phyloP scores from a whole-genome alignment of 2,888 invertebrate species.

The Tachina fera region DNA sequence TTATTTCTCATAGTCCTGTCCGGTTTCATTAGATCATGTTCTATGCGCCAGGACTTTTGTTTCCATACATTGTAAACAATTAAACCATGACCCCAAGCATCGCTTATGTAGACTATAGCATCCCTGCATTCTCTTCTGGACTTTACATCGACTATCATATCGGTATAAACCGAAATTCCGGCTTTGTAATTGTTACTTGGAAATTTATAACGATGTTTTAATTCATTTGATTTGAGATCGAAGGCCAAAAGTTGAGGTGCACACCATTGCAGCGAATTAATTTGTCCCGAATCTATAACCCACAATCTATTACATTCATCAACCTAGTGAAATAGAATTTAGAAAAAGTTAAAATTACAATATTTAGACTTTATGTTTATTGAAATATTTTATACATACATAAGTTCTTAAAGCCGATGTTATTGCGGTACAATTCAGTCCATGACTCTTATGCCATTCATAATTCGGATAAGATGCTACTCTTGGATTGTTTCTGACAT shows the following conservation, averaged over 20 bases:
- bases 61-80: conserved; percentile 85
- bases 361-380: background rate
- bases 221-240: conserved; percentile 86
- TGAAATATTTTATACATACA: conserved; percentile 83
- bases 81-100: conserved; percentile 85
- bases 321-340: conserved; percentile 82
- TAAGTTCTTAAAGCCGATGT: conserved; percentile 90
- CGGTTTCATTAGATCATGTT: conserved; percentile 85
- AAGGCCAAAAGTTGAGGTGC: conserved; percentile 90
- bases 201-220: conserved; percentile 80
- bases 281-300: conserved; percentile 86
- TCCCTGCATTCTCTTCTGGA: conserved; percentile 83
- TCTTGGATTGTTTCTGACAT: conserved; percentile 78
- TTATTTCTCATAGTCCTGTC: conserved; percentile 77
- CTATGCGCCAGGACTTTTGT: conserved; percentile 85
- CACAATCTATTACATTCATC: conserved; percentile 87
- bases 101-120: conserved; percentile 86
- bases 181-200: conserved; percentile 77
- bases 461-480: conserved; percentile 87
- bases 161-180: conserved; percentile 81
- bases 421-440: conserved; percentile 86
- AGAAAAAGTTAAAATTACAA: background rate
- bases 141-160: conserved; percentile 84
- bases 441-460: conserved; percentile 86
- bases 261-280: conserved; percentile 86